Evolutionary conservation across 2,797 vertebrate genomes (phyloP).

Genomic region (Ambastaia sidthimunki): DNA sequence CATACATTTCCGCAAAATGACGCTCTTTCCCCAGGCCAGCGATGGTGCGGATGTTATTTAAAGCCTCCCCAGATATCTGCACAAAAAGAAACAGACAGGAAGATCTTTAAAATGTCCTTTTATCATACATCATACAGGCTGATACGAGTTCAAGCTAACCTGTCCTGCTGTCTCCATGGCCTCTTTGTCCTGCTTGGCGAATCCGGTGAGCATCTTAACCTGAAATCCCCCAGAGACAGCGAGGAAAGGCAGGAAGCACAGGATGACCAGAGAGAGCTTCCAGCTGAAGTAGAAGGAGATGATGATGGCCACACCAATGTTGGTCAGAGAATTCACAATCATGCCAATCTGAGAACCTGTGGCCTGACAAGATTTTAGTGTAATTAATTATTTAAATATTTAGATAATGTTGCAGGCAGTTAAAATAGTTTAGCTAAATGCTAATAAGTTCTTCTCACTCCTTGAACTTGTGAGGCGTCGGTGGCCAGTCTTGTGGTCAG

Average conservation of each 20-base stretch:
- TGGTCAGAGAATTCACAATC: constrained; percentile 93
- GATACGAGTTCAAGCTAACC: constrained; percentile 70
- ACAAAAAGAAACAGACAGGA: constrained; percentile 13
- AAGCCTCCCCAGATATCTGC: constrained; percentile 92
- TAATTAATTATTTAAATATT: not conserved
- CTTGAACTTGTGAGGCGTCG: constrained; percentile 97
- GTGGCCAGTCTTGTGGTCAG: constrained; percentile 94
- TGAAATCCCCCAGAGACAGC: constrained; percentile 91
- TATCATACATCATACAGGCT: too few relatives aligned
- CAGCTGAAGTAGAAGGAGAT: constrained; percentile 98
- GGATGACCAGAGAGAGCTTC: constrained; percentile 93
- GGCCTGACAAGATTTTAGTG: constrained; percentile 76
- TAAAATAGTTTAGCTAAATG: not conserved
- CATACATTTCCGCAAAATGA: constrained; percentile 83
- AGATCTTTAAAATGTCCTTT: not conserved
- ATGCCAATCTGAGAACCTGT: constrained; percentile 96
- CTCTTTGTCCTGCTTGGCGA: constrained; percentile 91
- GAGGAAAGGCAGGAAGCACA: constrained; percentile 94
- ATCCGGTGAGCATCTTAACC: constrained; percentile 91
- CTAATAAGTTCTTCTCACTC: constrained; percentile 77
- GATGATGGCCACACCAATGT: constrained; percentile 87
- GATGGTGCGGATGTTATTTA: constrained; percentile 94
- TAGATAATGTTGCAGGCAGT: not conserved
- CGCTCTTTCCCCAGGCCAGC: constrained; percentile 92
- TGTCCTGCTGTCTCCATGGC: constrained; percentile 88